Percentiles rank a stretch among this genome's conserved stretches.
phyloP scores from a whole-genome alignment of 2,113 vertebrate species.

The Elanus axillaris region DNA sequence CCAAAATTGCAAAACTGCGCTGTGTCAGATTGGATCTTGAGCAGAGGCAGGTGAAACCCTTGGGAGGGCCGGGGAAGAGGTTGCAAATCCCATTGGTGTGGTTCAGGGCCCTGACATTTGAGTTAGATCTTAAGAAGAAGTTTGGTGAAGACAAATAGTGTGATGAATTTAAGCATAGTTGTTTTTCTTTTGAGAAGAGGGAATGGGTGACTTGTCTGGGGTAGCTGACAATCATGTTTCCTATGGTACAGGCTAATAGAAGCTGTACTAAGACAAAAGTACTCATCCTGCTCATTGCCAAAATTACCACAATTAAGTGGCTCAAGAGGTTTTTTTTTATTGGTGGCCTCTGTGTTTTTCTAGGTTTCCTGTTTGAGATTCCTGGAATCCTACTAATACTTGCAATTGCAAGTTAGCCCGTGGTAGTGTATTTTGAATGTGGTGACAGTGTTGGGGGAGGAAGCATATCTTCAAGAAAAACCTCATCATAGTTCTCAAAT shows the following conservation, averaged over 20 bases:
- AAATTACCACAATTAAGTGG: neutral
- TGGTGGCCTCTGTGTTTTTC: neutral
- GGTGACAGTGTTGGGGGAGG: neutral
- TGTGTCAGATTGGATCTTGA: neutral
- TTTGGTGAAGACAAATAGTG: neutral
- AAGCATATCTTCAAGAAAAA: neutral
- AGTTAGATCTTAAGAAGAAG: neutral
- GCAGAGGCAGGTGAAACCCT: neutral
- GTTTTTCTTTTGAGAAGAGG: neutral
- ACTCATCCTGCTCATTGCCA: neutral
- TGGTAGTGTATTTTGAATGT: neutral
- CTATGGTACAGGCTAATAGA: neutral
- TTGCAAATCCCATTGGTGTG: neutral
- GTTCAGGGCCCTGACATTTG: neutral
- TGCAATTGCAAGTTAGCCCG: neutral
- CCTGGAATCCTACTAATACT: neutral
- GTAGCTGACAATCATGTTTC: neutral
- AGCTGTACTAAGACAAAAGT: neutral
- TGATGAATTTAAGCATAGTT: neutral
- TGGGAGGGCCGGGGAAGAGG: neutral
- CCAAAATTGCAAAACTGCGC: neutral
- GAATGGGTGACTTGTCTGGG: neutral
- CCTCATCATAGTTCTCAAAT: neutral
- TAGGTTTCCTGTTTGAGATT: neutral
- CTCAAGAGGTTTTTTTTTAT: neutral